Percentiles rank a stretch among this genome's conserved stretches.
Conservation (phyloP, 2,797 vertebrate species). For the Morus bassanus region DNA sequence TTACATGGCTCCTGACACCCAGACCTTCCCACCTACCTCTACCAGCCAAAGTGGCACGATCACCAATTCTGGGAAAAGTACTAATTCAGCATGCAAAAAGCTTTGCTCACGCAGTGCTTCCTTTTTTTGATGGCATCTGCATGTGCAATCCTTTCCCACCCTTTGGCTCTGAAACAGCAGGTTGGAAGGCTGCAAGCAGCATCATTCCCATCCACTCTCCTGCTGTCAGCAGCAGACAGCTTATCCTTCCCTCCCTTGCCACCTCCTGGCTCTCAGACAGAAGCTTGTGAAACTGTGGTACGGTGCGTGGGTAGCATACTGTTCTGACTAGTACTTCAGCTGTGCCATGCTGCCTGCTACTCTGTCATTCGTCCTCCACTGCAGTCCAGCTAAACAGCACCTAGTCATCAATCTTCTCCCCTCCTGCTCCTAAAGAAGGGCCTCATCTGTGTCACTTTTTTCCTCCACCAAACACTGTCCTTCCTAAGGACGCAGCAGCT, state of each 20-base stretch:
- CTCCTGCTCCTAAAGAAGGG: background rate
- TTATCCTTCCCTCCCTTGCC: conserved; percentile 6
- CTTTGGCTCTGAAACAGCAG: background rate
- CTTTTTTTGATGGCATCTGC: background rate
- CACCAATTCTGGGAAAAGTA: background rate
- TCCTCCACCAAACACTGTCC: background rate
- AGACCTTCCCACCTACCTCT: background rate
- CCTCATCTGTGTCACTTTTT: background rate
- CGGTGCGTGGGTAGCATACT: background rate
- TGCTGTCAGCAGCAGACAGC: conserved; percentile 30
- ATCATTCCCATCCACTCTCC: conserved; percentile 10
- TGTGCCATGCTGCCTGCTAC: background rate
- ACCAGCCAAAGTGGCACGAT: background rate
- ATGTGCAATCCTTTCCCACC: background rate
- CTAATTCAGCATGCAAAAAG: background rate
- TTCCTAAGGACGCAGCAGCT: background rate
- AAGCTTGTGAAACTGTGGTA: background rate
- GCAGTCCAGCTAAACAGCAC: background rate
- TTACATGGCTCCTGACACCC: background rate
- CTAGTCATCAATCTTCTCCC: background rate
- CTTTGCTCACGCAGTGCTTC: background rate
- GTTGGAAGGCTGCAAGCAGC: conserved; percentile 19
- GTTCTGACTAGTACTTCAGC: conserved; percentile 41
- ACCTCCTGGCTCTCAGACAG: conserved; percentile 37
- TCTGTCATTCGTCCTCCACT: background rate